Percentiles rank a stretch among this genome's conserved stretches.
Conservation (phyloP, 1,140 invertebrate species). For the Zaprionus taronus region DNA sequence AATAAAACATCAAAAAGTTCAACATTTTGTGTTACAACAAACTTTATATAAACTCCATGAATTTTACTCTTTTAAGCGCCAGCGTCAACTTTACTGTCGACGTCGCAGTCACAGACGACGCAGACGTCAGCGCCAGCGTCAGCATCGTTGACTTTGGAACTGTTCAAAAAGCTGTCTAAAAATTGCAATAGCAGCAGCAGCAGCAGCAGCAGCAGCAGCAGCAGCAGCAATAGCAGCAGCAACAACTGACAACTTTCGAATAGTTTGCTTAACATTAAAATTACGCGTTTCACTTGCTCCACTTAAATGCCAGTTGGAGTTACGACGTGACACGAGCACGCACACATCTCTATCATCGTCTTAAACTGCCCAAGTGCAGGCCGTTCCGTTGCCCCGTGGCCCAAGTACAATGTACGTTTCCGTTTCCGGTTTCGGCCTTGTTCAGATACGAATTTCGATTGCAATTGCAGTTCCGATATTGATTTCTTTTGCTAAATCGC, state of each 20-base stretch:
- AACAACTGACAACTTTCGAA: slow-evolving; percentile 31
- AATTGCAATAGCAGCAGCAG: slow-evolving; percentile 20
- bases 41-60: slow-evolving; percentile 81
- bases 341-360: slow-evolving; percentile 1
- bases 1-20: slow-evolving; percentile 83
- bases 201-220: too few species aligned
- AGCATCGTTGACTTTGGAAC: slow-evolving; percentile 28
- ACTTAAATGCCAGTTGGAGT: slow-evolving; percentile 15
- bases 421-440: slow-evolving; percentile 7
- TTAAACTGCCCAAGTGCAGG: background rate
- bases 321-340: background rate
- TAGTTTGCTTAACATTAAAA: slow-evolving; percentile 42
- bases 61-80: slow-evolving; percentile 73
- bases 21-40: slow-evolving; percentile 77
- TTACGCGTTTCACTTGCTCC: slow-evolving; percentile 10
- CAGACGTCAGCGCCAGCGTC: background rate
- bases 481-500: background rate
- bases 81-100: slow-evolving; percentile 26
- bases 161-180: slow-evolving; percentile 37
- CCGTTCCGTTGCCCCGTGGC: background rate
- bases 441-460: slow-evolving; percentile 4
- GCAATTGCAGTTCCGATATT: background rate
- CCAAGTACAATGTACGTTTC: background rate
- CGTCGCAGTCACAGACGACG: slow-evolving; percentile 3
- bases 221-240: background rate